These are phyloP conservation scores for Suillia variegata DNA, from an alignment of 2,888 invertebrate species.

Conservation along the genomic window DNA sequence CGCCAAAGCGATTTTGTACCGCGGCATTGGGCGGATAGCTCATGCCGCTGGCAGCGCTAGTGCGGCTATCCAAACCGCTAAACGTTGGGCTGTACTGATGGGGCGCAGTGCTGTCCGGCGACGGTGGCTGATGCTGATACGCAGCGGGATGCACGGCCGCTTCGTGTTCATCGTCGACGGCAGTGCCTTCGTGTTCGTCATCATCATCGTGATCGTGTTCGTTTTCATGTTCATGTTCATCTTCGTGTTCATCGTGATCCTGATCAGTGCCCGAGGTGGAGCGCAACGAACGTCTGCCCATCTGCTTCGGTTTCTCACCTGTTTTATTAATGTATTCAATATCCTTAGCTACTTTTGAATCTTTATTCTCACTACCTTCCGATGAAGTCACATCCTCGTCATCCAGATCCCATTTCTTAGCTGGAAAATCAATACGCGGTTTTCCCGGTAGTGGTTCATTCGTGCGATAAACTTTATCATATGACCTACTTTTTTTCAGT, in stretches of 20 bases:
- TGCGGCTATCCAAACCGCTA: constrained; percentile 57
- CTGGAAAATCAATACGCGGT: constrained; percentile 79
- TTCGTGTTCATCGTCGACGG: constrained; percentile 36
- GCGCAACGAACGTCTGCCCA: constrained; percentile 65
- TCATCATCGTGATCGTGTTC: constrained; percentile 28
- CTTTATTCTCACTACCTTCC: constrained; percentile 68
- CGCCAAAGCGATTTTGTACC: constrained; percentile 54
- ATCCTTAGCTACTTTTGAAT: constrained; percentile 68
- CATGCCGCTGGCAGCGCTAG: constrained; percentile 52
- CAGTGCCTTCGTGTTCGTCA: constrained; percentile 27
- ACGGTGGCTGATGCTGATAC: constrained; percentile 43
- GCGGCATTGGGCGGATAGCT: constrained; percentile 50
- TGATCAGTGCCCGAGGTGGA: constrained; percentile 60
- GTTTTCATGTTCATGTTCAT: constrained; percentile 14
- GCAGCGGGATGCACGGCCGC: constrained; percentile 40
- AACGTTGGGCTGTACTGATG: constrained; percentile 60
- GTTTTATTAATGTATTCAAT: constrained; percentile 65
- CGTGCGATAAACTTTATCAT: constrained; percentile 83
- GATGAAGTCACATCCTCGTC: constrained; percentile 69
- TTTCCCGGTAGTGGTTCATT: constrained; percentile 77
- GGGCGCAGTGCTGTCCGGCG: constrained; percentile 35
- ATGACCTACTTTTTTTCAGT: constrained; percentile 72
- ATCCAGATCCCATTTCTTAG: constrained; percentile 79
- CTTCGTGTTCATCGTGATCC: constrained; percentile 42
- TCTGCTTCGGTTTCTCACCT: constrained; percentile 65